A percentile compares a stretch with the other conserved stretches of the same genome.
Evolutionary conservation across 2,888 invertebrate genomes (phyloP).

Genomic region (Drosophila suboccidentalis): DNA sequence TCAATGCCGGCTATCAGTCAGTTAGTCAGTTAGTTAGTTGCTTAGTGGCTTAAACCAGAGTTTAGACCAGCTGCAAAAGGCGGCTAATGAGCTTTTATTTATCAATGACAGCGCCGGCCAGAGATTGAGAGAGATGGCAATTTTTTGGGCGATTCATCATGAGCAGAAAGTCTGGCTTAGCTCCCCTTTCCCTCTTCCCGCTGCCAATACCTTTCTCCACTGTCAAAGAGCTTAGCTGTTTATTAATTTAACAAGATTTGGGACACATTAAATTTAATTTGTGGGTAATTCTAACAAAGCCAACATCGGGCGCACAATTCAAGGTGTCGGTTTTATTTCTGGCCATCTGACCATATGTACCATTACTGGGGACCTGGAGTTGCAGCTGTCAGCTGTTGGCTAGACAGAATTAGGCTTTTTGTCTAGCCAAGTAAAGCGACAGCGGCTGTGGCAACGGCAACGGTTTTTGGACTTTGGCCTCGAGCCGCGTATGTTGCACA

Average conservation of each 20-base stretch:
- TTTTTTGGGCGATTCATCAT: slow-evolving; percentile 41
- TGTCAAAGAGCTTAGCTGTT: slow-evolving; percentile 60
- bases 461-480: slow-evolving; percentile 73
- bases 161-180: slow-evolving; percentile 35
- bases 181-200: neutral
- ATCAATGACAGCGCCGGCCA: slow-evolving; percentile 69
- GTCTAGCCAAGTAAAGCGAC: slow-evolving; percentile 67
- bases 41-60: slow-evolving; percentile 26
- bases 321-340: slow-evolving; percentile 7
- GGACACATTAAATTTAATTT: slow-evolving; percentile 74
- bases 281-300: slow-evolving; percentile 56
- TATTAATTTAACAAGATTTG: slow-evolving; percentile 74
- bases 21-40: slow-evolving; percentile 29
- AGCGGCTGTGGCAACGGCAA: slow-evolving; percentile 74
- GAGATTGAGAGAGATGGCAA: slow-evolving; percentile 16
- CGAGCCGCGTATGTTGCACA: slow-evolving; percentile 43
- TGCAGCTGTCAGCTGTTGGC: slow-evolving; percentile 59
- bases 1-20: slow-evolving; percentile 65
- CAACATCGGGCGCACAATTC: slow-evolving; percentile 33
- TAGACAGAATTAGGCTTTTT: slow-evolving; percentile 77
- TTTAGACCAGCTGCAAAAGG: slow-evolving; percentile 46
- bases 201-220: neutral
- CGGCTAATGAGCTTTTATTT: slow-evolving; percentile 77
- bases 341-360: slow-evolving; percentile 8
- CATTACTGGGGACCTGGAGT: slow-evolving; percentile 6